These are phyloP conservation scores for Dryocosmus kuriphilus DNA, from an alignment of 2,888 invertebrate genomes.

Conservation along the genomic window DNA sequence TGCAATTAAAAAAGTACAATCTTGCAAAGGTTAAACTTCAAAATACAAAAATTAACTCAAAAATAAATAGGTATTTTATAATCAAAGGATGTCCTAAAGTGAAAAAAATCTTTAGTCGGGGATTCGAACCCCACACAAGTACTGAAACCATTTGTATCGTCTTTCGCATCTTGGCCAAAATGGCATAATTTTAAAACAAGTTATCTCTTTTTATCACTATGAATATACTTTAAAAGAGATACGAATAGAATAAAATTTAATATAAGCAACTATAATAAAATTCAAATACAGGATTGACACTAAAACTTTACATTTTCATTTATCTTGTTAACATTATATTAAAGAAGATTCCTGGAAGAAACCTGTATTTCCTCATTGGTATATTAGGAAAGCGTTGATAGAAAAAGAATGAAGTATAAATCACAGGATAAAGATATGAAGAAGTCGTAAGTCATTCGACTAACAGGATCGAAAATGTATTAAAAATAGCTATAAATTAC, in stretches of 20 bases:
- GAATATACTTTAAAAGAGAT: not conserved
- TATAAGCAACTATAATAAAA: not conserved
- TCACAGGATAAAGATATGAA: conserved; percentile 30
- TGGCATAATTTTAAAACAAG: not conserved
- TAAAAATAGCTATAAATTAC: conserved; percentile 37
- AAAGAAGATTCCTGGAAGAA: conserved; percentile 19
- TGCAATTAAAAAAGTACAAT: too few species aligned
- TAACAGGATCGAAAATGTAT: conserved; percentile 33
- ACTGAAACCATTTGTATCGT: too few species aligned
- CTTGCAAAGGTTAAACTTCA: too few species aligned
- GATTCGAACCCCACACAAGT: too few species aligned
- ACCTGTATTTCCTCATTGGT: conserved; percentile 38
- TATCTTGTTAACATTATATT: not conserved
- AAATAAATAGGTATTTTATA: too few species aligned
- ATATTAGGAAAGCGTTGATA: conserved; percentile 29
- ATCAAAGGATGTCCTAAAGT: too few species aligned
- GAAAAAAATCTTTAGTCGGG: too few species aligned
- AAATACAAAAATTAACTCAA: too few species aligned
- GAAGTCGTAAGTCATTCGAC: conserved; percentile 39
- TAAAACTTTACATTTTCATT: conserved; percentile 33
- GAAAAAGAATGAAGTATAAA: conserved; percentile 36
- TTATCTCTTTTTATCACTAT: too few species aligned
- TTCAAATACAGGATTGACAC: conserved; percentile 10
- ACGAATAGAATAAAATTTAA: not conserved
- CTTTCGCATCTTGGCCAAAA: too few species aligned